Percentiles rank a stretch among this genome's conserved stretches.
phyloP scores from a whole-genome alignment of 2,113 vertebrate genomes.

The Phaethon lepturus region DNA sequence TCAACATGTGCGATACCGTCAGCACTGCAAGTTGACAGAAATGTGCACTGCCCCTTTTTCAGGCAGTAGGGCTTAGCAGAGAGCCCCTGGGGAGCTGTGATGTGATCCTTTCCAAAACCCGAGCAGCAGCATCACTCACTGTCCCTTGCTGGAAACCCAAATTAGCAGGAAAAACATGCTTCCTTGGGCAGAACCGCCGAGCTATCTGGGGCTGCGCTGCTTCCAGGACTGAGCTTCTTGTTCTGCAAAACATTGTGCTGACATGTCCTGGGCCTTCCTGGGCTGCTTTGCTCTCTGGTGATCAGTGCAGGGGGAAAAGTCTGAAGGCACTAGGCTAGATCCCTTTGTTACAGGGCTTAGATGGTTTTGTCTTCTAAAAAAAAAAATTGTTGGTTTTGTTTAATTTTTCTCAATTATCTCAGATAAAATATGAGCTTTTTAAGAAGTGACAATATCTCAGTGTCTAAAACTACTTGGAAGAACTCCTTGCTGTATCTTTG shows the following conservation, averaged over 20 bases:
- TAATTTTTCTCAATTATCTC: not conserved
- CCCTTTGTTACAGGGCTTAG: not conserved
- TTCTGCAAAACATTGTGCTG: not conserved
- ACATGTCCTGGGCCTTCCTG: not conserved
- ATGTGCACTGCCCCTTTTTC: not conserved
- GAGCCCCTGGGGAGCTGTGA: not conserved
- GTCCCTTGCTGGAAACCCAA: not conserved
- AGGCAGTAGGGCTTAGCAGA: not conserved
- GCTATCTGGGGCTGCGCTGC: fast-evolving
- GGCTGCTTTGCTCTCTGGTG: not conserved
- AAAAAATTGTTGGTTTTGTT: not conserved
- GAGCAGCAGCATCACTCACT: not conserved
- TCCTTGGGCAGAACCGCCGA: fast-evolving
- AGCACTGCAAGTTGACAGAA: not conserved
- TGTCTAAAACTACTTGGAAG: not conserved
- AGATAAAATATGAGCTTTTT: not conserved
- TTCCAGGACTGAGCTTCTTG: not conserved
- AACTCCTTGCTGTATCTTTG: not conserved
- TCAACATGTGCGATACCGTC: fast-evolving
- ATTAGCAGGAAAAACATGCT: not conserved
- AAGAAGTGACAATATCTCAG: not conserved
- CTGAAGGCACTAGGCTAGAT: not conserved
- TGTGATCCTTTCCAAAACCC: not conserved
- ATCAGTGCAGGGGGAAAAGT: not conserved
- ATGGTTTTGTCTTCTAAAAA: not conserved